Evolutionary conservation across 2,888 invertebrate species (phyloP).

Genomic region (Seira ritae): DNA sequence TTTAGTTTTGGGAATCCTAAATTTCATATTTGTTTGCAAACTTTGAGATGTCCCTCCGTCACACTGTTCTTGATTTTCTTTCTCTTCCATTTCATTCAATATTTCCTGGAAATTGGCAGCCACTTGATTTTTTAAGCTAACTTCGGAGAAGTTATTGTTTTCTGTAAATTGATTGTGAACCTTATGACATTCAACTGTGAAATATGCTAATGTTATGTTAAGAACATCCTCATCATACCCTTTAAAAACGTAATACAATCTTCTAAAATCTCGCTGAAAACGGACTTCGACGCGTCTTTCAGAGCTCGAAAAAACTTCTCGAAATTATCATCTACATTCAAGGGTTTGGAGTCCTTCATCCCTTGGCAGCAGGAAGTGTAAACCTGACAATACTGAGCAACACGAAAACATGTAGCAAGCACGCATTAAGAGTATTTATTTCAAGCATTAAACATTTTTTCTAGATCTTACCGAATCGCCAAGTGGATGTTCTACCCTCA

Average conservation of each 20-base stretch:
- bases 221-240: neutral
- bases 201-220: no score
- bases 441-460: neutral
- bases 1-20: no score
- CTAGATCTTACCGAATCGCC: slow-evolving; percentile 37
- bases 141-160: no score
- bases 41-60: no score
- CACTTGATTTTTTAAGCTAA: no score
- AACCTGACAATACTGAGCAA: slow-evolving; percentile 23
- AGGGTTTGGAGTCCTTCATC: neutral
- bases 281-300: slow-evolving; percentile 21
- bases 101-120: neutral
- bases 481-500: slow-evolving; percentile 22
- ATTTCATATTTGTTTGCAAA: no score
- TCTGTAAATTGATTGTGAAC: no score
- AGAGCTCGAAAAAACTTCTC: slow-evolving; percentile 29
- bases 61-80: neutral
- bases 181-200: no score
- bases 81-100: neutral
- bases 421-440: neutral
- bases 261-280: neutral
- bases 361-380: slow-evolving; percentile 34
- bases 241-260: slow-evolving; percentile 35
- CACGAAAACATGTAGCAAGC: neutral
- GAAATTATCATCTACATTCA: slow-evolving; percentile 17